phyloP scores from a whole-genome alignment of 2,888 invertebrate genomes.

The Drosophila ezoana region DNA sequence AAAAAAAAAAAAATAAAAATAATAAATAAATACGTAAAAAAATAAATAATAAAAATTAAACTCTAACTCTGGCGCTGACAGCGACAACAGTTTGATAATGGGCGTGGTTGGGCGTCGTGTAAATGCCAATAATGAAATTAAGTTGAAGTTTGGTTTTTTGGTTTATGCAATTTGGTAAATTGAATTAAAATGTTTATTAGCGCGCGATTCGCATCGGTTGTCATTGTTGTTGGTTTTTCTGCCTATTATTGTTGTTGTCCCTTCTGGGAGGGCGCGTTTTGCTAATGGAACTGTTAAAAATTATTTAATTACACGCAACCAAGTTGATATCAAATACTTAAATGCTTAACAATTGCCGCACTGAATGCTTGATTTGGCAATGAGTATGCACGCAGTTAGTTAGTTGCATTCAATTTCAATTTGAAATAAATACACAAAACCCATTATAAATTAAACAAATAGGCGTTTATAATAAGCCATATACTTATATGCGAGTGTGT shows the following conservation, averaged over 20 bases:
- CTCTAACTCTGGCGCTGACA: conserved; percentile 39
- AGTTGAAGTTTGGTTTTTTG: conserved; percentile 76
- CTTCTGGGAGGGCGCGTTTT: conserved; percentile 29
- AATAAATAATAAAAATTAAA: conserved; percentile 1
- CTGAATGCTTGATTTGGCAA: conserved; percentile 12
- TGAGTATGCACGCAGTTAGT: conserved; percentile 1
- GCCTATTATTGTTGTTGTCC: conserved; percentile 37
- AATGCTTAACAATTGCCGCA: conserved; percentile 22
- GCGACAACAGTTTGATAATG: conserved; percentile 10
- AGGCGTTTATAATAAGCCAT: too few species aligned
- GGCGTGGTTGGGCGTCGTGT: conserved; percentile 26
- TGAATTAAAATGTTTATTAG: conserved; percentile 80
- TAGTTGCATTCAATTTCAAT: conserved; percentile 26
- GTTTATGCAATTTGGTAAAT: conserved; percentile 67
- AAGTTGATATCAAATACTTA: conserved; percentile 35
- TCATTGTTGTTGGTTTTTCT: conserved; percentile 46
- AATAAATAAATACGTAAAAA: not conserved
- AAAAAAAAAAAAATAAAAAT: conserved; percentile 17
- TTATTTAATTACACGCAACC: conserved; percentile 66
- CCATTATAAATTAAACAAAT: not conserved
- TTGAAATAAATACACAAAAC: conserved; percentile 31
- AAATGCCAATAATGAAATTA: conserved; percentile 72
- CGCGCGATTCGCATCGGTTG: conserved; percentile 41
- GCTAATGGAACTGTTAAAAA: conserved; percentile 66
- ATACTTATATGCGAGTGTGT: too few species aligned